Evolutionary conservation across 2,113 vertebrate species (phyloP), one percentile per base, ranked within the genome.

Genomic region (Thunnus maccoyii): DNA sequence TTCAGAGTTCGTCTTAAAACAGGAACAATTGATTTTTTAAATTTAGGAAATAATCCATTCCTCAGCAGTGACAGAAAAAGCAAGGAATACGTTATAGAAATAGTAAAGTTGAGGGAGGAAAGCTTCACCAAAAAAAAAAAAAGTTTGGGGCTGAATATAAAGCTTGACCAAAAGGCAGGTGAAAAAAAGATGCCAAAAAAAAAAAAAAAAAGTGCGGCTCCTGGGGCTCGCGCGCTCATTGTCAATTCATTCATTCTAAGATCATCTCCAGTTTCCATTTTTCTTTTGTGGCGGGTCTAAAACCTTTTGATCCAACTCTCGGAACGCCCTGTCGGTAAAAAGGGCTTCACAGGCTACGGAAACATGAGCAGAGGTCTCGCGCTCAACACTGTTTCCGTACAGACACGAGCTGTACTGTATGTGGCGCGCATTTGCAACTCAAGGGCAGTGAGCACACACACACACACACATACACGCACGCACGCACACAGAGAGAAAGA

Each of bases 241-340:
- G 94, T 93, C 94, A 95, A 95, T 97, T 96, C 96, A 96, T 80
- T 65, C 88, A 81, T 93, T 90, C 94, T 95, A 93, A 94, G 95
- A 95, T 94, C 95, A 95, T 90, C 96, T 99, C 95, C 91, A 95
- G 95, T 98, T 98, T 97, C 91, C 97, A 95, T 96, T 96, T 86
- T 94, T 93, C 95, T 95, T 97, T 98, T 97, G 96, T 97, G 93
- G 94, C 55, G 89, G 94, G 84, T 96, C 94, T 86, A 90, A 92
- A 90, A 91, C 94, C 97, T 97, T 99, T 97, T 97, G 97, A 98
- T 97, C 96, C 96, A 20, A 91, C 93, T 94, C 88, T 94, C 95
- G 97, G 96, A 97, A 97, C 96, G 94, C 97, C 97, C 97, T 96
- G 95, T 90, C 58, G 94, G 92, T 94, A 93, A 95, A 91, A 95